phyloP scores from a whole-genome alignment of 2,888 invertebrate genomes.

The Paralinhomoeus sp. region DNA sequence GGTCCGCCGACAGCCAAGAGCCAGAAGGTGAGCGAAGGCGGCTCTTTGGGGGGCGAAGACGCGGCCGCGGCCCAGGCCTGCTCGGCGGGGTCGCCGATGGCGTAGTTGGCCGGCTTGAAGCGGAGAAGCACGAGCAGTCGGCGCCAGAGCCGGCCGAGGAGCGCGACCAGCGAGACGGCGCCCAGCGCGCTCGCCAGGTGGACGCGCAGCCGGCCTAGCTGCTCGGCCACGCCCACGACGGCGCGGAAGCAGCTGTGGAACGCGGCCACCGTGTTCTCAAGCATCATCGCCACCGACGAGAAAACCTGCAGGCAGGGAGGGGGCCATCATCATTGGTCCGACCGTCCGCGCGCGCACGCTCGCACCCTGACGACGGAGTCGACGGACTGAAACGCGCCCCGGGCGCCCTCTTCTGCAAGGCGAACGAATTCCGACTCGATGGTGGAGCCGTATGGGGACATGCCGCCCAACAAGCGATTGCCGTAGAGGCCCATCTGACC shows the following conservation, averaged over 20 bases:
- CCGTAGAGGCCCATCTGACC: no score
- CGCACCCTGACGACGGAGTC: constrained; percentile 48
- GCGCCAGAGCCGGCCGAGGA: constrained; percentile 55
- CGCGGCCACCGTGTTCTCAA: constrained; percentile 80
- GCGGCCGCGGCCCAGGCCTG: no score
- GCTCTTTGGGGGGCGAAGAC: no score
- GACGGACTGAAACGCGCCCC: constrained; percentile 72
- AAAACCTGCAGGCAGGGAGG: no score
- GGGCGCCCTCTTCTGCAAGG: constrained; percentile 63
- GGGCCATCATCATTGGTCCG: no score
- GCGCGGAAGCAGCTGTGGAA: constrained; percentile 77
- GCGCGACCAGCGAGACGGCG: constrained; percentile 55
- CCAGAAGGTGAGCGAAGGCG: constrained; percentile 62
- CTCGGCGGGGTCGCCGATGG: no score
- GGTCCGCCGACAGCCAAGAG: constrained; percentile 68
- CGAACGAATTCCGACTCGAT: constrained; percentile 40
- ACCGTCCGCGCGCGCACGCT: no score
- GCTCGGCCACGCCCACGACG: constrained; percentile 74
- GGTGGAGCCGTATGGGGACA: no score
- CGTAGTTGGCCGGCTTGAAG: constrained; percentile 15
- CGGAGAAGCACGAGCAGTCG: constrained; percentile 41
- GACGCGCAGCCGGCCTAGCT: constrained; percentile 54
- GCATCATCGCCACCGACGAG: constrained; percentile 72
- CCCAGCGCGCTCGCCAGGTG: constrained; percentile 66
- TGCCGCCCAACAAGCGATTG: no score